Evolutionary conservation across 1,140 invertebrate species (phyloP).

Genomic region (Orchesella cincta): DNA sequence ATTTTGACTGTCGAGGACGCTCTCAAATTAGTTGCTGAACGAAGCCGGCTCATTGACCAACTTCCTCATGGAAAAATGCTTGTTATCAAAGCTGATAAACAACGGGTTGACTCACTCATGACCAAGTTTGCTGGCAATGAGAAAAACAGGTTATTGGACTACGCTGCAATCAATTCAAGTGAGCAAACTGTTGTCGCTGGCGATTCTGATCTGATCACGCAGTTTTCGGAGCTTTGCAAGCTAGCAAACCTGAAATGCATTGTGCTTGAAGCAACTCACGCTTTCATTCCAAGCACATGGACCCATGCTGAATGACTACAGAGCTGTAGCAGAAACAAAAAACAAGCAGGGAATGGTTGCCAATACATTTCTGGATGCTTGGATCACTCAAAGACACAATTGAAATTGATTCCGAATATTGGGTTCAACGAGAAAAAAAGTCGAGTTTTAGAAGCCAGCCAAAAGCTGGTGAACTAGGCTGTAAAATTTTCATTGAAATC

Average conservation of each 20-base stretch:
- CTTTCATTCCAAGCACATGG: conserved; percentile 17
- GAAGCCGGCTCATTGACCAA: conserved; percentile 35
- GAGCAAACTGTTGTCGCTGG: conserved; percentile 20
- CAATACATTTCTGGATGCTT: conserved; percentile 2
- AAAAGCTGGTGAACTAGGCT: background rate
- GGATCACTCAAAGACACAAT: background rate
- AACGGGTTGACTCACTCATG: conserved; percentile 13
- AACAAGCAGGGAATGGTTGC: background rate
- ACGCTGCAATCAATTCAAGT: background rate
- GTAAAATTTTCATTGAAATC: background rate
- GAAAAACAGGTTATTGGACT: background rate
- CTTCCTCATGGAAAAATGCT: too few relatives aligned
- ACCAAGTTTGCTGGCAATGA: conserved; percentile 8
- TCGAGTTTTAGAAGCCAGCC: conserved; percentile 8
- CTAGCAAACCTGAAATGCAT: background rate
- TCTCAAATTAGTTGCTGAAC: conserved; percentile 21
- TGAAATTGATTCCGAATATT: conserved; percentile 13
- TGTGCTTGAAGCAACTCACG: background rate
- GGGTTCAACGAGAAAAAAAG: conserved; percentile 18
- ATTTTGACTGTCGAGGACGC: conserved; percentile 38
- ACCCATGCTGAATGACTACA: conserved; percentile 11
- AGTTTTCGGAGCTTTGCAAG: background rate
- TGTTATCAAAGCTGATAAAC: conserved; percentile 29
- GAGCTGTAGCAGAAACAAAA: background rate
- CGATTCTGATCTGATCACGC: background rate